A percentile compares a stretch with the other conserved stretches of the same genome.
These are phyloP conservation scores for Chinchilla lanigera DNA, from an alignment of 2,113 vertebrate species.

Conservation along the genomic window DNA sequence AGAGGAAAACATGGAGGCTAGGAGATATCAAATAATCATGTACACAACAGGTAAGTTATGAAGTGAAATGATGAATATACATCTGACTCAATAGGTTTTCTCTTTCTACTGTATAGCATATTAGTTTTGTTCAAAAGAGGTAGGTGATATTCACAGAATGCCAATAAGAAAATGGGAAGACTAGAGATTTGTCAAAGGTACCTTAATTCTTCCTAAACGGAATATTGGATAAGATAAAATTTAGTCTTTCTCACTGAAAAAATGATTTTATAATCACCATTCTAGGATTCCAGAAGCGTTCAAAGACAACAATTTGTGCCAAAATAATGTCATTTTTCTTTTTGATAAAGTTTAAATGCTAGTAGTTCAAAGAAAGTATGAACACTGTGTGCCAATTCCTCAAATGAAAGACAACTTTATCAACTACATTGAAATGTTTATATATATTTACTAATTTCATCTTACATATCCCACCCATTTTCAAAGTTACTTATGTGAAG, in stretches of 20 bases:
- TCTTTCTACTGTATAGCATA: not conserved
- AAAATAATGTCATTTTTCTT: not conserved
- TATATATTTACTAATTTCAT: not conserved
- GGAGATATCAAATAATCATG: not conserved
- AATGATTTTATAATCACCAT: conserved; percentile 7
- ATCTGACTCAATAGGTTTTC: not conserved
- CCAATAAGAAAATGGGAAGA: not conserved
- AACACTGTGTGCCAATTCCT: not conserved
- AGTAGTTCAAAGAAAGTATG: not conserved
- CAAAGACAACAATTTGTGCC: not conserved
- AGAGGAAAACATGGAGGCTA: not conserved
- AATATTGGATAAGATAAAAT: not conserved
- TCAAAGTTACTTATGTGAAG: not conserved
- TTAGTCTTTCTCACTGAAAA: not conserved
- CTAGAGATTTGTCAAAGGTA: not conserved
- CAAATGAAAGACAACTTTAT: not conserved
- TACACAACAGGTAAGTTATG: not conserved
- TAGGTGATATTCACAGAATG: not conserved
- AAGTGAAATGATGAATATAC: not conserved
- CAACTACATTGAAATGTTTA: not conserved
- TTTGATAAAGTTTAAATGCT: not conserved
- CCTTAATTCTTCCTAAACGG: not conserved
- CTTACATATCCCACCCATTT: not conserved
- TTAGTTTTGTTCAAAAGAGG: not conserved
- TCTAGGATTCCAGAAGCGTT: not conserved